phyloP scores from a whole-genome alignment of 2,113 vertebrate species.

The Sylvilagus bachmani region DNA sequence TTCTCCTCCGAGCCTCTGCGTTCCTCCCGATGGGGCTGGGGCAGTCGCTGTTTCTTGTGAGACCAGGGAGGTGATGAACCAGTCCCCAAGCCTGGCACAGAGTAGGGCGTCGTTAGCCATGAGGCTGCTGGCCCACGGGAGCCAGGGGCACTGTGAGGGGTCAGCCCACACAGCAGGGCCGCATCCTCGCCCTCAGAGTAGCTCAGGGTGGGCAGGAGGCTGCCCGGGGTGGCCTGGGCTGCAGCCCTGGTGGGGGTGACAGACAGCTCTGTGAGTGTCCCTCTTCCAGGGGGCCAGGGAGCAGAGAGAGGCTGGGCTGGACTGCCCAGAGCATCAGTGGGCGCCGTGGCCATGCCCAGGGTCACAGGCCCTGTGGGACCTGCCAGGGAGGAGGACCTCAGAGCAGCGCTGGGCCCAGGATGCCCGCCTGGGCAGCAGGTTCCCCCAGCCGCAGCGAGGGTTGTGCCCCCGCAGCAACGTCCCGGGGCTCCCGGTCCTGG shows the following conservation, averaged over 20 bases:
- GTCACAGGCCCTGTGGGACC: neutral
- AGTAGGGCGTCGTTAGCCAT: too few relatives aligned
- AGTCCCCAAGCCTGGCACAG: neutral
- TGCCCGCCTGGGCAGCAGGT: too few relatives aligned
- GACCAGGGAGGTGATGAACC: accelerated
- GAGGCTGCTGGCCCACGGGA: neutral
- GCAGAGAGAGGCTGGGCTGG: too few relatives aligned
- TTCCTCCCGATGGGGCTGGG: too few relatives aligned
- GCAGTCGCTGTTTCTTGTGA: accelerated
- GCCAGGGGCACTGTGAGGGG: too few relatives aligned
- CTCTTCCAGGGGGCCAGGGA: too few relatives aligned
- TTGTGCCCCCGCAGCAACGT: accelerated
- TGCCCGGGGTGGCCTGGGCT: too few relatives aligned
- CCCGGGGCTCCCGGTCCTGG: accelerated
- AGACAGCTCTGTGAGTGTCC: too few relatives aligned
- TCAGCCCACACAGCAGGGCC: too few relatives aligned
- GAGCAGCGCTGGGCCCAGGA: neutral
- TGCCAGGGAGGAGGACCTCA: neutral
- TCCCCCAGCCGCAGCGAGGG: too few relatives aligned
- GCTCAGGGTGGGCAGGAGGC: neutral
- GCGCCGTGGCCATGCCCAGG: accelerated
- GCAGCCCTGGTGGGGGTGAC: too few relatives aligned
- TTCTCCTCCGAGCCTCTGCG: accelerated
- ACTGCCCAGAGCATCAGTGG: accelerated
- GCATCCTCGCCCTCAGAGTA: neutral